Percentiles rank a stretch among this genome's conserved stretches.
Evolutionary conservation across 2,113 vertebrate species (phyloP).

Genomic region (Sinocyclocheilus anophthalmus): DNA sequence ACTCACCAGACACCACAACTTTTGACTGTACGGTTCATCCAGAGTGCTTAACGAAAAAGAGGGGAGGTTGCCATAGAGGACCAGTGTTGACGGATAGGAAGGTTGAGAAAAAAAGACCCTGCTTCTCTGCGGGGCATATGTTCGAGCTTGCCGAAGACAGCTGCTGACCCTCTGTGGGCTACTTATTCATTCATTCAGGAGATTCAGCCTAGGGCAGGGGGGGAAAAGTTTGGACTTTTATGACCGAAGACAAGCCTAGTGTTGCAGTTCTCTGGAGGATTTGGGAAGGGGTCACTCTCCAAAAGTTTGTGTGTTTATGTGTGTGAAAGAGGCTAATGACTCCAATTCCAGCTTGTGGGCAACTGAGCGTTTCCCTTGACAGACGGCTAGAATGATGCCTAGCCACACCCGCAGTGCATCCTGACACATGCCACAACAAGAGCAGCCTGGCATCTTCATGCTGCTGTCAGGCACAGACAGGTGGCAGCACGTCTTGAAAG

Average conservation of each 20-base stretch:
- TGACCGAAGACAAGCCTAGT: neutral
- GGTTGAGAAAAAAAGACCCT: constrained; percentile 48
- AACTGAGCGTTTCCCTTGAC: constrained; percentile 20
- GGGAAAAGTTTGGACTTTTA: constrained; percentile 9
- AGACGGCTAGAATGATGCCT: constrained; percentile 53
- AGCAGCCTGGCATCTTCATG: constrained; percentile 55
- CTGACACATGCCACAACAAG: constrained; percentile 59
- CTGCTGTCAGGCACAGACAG: constrained; percentile 50
- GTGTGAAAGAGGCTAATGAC: constrained; percentile 50
- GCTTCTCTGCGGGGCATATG: constrained; percentile 59
- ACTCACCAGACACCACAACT: constrained; percentile 36
- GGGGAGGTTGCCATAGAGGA: constrained; percentile 2
- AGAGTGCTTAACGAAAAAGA: neutral
- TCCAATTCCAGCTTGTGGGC: constrained; percentile 33
- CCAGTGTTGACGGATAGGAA: constrained; percentile 46
- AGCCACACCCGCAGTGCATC: constrained; percentile 54
- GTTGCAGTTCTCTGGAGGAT: neutral
- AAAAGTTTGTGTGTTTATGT: neutral
- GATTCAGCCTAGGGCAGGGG: constrained; percentile 40
- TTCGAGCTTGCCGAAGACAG: constrained; percentile 57
- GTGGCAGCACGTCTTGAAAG: constrained; percentile 42
- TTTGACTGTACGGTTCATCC: constrained; percentile 3
- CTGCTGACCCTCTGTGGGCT: constrained; percentile 63
- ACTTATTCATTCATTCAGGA: constrained; percentile 58
- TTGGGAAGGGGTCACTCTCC: neutral